These are phyloP conservation scores for Helleia helle DNA, from an alignment of 2,888 invertebrate genomes.

Conservation along the genomic window DNA sequence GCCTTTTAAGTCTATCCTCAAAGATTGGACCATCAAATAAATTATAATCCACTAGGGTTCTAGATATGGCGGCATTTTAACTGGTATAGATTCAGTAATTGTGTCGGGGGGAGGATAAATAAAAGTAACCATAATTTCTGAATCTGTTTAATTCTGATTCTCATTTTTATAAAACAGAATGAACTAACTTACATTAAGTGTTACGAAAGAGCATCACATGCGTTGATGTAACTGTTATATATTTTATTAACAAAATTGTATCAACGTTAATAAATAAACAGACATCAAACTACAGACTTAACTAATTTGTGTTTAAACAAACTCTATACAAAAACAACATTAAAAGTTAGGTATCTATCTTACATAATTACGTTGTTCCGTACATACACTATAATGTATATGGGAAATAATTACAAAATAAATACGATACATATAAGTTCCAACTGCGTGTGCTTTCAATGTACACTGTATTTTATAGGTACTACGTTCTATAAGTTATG, in stretches of 20 bases:
- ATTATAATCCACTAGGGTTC: too few relatives aligned
- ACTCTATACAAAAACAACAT: slow-evolving; percentile 30
- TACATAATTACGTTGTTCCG: neutral
- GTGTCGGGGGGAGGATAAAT: too few relatives aligned
- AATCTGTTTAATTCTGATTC: slow-evolving; percentile 48
- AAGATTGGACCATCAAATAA: too few relatives aligned
- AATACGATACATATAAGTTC: too few relatives aligned
- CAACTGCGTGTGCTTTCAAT: neutral
- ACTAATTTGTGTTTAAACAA: slow-evolving; percentile 38
- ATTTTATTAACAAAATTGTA: slow-evolving; percentile 34
- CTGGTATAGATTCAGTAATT: too few relatives aligned
- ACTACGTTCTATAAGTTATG: neutral
- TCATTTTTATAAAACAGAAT: slow-evolving; percentile 53
- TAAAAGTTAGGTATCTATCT: too few relatives aligned
- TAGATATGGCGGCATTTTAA: too few relatives aligned
- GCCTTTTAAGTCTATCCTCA: too few relatives aligned
- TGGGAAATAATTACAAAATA: neutral
- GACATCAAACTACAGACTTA: slow-evolving; percentile 37
- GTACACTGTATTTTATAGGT: too few relatives aligned
- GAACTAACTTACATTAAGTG: slow-evolving; percentile 41
- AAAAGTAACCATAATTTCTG: slow-evolving; percentile 22
- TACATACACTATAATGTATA: neutral
- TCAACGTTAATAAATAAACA: slow-evolving; percentile 47
- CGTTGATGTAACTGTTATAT: slow-evolving; percentile 34
- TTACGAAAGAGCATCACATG: slow-evolving; percentile 61